Evolutionary conservation across 2,113 vertebrate genomes (phyloP).

Genomic region (Mesoclemmys tuberculata): DNA sequence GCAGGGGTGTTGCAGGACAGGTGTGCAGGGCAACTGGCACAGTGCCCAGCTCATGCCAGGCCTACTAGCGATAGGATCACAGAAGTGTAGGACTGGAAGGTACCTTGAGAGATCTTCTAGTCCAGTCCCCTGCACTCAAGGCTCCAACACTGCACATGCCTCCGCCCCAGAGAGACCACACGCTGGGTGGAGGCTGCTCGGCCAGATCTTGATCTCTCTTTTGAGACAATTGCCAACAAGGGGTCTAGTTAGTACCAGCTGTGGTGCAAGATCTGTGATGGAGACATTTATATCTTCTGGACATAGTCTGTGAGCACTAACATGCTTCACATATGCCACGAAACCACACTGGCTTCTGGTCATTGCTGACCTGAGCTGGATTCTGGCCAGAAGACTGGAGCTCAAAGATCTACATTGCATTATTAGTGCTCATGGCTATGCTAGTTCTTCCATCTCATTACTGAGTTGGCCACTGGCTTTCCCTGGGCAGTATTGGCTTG

Average conservation of each 20-base stretch:
- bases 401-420: neutral
- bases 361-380: neutral
- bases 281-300: neutral
- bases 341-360: neutral
- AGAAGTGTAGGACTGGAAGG: too few relatives aligned
- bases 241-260: too few relatives aligned
- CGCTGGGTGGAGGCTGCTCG: too few relatives aligned
- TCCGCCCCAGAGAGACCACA: too few relatives aligned
- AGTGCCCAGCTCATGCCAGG: accelerated
- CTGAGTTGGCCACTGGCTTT: neutral
- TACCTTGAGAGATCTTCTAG: too few relatives aligned
- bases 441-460: accelerated
- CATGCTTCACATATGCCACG: neutral
- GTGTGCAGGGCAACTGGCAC: neutral
- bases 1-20: accelerated
- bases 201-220: too few relatives aligned
- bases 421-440: neutral
- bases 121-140: too few relatives aligned
- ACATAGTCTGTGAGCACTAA: neutral
- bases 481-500: accelerated
- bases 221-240: too few relatives aligned
- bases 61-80: neutral
- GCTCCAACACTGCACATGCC: too few relatives aligned
- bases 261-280: too few relatives aligned
- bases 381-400: neutral